Evolutionary conservation across 1,140 invertebrate species (phyloP).

Genomic region (Vollenhovia emeryi): DNA sequence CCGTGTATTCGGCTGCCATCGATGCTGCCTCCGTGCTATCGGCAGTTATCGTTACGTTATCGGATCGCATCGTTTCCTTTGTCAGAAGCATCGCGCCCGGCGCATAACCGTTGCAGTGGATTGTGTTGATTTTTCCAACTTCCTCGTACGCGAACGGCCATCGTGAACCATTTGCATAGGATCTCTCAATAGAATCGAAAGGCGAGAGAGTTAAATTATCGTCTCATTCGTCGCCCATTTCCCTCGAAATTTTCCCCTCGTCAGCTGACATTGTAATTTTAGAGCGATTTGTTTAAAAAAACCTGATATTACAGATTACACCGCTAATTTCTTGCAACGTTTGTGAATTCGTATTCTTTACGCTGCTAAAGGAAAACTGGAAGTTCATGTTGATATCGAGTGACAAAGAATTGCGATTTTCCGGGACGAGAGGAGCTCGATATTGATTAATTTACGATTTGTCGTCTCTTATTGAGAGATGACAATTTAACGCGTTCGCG

Average conservation of each 20-base stretch:
- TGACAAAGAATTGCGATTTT: neutral
- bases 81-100: neutral
- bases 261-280: neutral
- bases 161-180: neutral
- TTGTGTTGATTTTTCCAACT: conserved; percentile 43
- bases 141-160: neutral
- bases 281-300: neutral
- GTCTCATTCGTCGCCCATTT: neutral
- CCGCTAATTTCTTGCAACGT: neutral
- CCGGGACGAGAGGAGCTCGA: neutral
- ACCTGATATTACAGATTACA: neutral
- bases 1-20: neutral
- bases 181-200: neutral
- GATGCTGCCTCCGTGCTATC: neutral
- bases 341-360: neutral
- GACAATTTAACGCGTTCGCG: conserved; percentile 21
- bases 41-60: conserved; percentile 33
- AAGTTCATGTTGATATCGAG: neutral
- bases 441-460: conserved; percentile 18
- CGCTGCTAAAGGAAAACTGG: neutral
- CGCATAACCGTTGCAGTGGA: conserved; percentile 19
- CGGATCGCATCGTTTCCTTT: neutral
- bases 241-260: neutral
- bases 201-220: neutral
- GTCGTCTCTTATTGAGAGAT: neutral